These are phyloP conservation scores for Muscicapa striata DNA, from an alignment of 2,797 vertebrate species.

Conservation along the genomic window DNA sequence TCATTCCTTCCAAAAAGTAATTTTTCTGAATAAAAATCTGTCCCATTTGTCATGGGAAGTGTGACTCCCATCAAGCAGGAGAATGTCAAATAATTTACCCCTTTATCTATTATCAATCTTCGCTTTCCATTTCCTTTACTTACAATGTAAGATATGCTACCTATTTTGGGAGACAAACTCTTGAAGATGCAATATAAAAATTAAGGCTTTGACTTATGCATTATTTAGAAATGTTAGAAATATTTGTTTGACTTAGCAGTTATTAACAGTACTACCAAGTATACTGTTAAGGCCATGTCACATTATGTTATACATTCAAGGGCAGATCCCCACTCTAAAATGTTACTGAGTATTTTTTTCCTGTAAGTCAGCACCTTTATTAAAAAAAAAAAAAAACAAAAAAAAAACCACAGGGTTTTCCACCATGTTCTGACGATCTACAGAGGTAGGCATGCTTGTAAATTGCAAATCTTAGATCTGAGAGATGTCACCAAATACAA, in stretches of 20 bases:
- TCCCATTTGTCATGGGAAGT: background rate
- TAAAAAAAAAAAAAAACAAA: background rate
- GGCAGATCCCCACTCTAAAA: background rate
- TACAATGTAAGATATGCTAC: background rate
- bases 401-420: background rate
- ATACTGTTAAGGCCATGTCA: background rate
- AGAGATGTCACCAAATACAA: background rate
- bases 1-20: background rate
- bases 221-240: constrained; percentile 6
- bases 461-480: background rate
- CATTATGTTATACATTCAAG: background rate
- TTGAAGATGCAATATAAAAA: background rate
- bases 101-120: background rate
- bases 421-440: background rate
- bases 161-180: background rate
- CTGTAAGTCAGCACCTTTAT: background rate
- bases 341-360: background rate
- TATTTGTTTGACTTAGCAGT: background rate
- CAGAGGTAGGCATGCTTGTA: background rate
- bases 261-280: background rate
- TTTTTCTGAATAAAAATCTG: background rate
- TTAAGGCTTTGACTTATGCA: background rate
- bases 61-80: background rate
- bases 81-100: background rate
- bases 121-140: background rate